Evolutionary conservation across 2,888 invertebrate genomes (phyloP).

Genomic region (Kuschelorhynchus macadamiae): DNA sequence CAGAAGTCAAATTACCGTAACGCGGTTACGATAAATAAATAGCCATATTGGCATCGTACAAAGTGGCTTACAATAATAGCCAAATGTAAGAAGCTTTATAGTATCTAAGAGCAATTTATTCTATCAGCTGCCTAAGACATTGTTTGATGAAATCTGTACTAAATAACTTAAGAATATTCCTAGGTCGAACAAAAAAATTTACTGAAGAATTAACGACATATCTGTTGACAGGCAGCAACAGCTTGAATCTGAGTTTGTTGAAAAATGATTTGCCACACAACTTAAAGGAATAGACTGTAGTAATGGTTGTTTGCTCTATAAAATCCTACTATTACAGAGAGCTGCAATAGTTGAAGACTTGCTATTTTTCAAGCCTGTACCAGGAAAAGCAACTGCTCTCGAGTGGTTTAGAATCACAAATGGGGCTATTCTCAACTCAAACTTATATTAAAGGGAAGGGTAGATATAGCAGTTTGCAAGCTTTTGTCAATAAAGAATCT

Average conservation of each 20-base stretch:
- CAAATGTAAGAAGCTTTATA: too few relatives aligned
- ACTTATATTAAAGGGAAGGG: neutral
- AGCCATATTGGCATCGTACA: too few relatives aligned
- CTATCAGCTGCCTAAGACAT: neutral
- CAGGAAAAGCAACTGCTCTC: too few relatives aligned
- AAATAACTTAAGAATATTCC: conserved; percentile 4
- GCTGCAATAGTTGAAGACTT: neutral
- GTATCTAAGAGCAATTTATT: conserved; percentile 2
- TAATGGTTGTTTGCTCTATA: neutral
- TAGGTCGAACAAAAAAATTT: neutral
- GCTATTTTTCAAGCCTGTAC: too few relatives aligned
- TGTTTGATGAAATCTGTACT: too few relatives aligned
- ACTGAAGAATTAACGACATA: conserved; percentile 1
- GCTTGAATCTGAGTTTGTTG: conserved; percentile 6
- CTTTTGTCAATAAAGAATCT: too few relatives aligned
- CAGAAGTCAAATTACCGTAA: too few relatives aligned
- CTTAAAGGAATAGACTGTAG: neutral
- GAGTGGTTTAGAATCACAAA: too few relatives aligned
- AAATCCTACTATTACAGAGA: neutral
- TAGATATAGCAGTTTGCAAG: neutral
- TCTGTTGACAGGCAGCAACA: neutral
- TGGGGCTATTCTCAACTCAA: neutral
- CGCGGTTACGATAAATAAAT: too few relatives aligned
- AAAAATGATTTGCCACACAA: neutral
- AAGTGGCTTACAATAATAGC: too few relatives aligned